Evolutionary conservation across 2,113 vertebrate genomes (phyloP).

Genomic region (Mobula birostris): DNA sequence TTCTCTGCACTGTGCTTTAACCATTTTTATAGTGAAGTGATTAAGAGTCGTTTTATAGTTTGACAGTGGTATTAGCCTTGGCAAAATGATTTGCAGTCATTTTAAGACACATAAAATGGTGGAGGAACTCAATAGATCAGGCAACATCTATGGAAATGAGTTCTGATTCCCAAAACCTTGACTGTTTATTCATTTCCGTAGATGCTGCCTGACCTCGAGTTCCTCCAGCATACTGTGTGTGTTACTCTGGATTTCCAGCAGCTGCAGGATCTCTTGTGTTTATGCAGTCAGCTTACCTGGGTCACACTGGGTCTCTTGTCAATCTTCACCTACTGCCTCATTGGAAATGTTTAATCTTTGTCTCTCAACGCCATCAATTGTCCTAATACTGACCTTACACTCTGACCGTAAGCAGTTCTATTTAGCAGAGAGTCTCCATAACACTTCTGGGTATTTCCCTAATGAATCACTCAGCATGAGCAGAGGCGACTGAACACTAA

Average conservation of each 20-base stretch:
- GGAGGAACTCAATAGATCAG: no score
- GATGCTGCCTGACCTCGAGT: no score
- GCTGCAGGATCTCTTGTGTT: no score
- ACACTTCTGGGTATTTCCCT: background rate
- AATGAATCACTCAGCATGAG: background rate
- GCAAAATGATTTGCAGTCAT: background rate
- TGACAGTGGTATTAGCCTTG: background rate
- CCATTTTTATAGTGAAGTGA: background rate
- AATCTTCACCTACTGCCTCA: background rate
- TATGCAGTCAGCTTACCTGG: background rate
- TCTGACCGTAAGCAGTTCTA: background rate
- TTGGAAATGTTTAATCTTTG: background rate
- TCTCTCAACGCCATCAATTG: background rate
- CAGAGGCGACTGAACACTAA: background rate
- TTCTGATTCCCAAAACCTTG: no score
- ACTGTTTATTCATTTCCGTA: no score
- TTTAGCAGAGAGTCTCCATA: background rate
- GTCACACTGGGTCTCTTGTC: background rate
- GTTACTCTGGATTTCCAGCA: no score
- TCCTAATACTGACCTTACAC: background rate
- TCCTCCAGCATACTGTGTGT: no score
- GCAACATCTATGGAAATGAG: no score
- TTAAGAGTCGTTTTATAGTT: background rate
- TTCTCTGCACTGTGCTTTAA: background rate
- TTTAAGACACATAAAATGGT: no score